Percentiles rank a stretch among this genome's conserved stretches.
These are phyloP conservation scores for Styela clava DNA, from an alignment of 23 tunicate species.

Conservation along the genomic window DNA sequence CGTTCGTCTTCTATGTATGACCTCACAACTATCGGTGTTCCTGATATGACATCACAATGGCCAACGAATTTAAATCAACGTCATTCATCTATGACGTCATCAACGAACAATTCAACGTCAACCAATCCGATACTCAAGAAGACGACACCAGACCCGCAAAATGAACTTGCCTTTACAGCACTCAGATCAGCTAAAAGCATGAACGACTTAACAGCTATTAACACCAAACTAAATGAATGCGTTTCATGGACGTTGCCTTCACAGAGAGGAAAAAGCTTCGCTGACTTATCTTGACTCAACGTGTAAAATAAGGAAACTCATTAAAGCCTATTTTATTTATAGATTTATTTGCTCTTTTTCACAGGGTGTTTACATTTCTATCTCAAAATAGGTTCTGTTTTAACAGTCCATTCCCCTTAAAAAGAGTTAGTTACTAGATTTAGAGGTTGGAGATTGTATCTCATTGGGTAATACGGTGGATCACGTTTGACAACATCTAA, in stretches of 20 bases:
- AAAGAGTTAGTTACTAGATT: too few species aligned
- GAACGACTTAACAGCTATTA: constrained; percentile 37
- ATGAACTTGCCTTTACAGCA: constrained; percentile 20
- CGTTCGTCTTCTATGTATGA: constrained; percentile 22
- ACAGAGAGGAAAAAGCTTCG: constrained; percentile 11
- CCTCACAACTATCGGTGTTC: background rate
- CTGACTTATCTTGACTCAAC: background rate
- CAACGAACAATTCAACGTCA: constrained; percentile 10
- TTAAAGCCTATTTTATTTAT: too few species aligned
- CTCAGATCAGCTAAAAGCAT: constrained; percentile 29
- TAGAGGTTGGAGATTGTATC: too few species aligned
- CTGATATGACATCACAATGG: constrained; percentile 20
- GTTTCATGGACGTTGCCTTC: constrained; percentile 33
- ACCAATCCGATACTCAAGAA: constrained; percentile 27
- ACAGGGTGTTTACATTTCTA: background rate
- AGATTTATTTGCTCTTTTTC: too few species aligned
- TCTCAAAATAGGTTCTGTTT: too few species aligned
- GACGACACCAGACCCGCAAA: constrained; percentile 6
- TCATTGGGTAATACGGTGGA: too few species aligned
- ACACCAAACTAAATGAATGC: constrained; percentile 24
- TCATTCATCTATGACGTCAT: constrained; percentile 24
- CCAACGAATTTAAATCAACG: constrained; percentile 11
- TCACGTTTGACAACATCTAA: too few species aligned
- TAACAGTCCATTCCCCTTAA: too few species aligned
- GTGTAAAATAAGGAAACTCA: too few species aligned